Percentiles rank a stretch among this genome's conserved stretches.
phyloP scores from a whole-genome alignment of 2,113 vertebrate species.

The Grallaria varia region DNA sequence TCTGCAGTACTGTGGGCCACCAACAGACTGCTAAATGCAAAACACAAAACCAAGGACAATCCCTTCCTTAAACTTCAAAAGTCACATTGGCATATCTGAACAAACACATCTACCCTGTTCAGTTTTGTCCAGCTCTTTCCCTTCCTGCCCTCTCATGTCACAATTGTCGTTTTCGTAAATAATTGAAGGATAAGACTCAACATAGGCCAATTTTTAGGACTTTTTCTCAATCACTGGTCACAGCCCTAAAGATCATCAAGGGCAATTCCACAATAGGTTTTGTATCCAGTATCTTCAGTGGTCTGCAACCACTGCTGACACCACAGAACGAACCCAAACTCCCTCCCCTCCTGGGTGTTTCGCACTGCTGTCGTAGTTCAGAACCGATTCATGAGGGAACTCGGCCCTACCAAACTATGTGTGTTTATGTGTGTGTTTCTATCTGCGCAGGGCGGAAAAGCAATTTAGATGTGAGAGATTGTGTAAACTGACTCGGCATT shows the following conservation, averaged over 20 bases:
- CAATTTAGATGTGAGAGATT: conserved; percentile 32
- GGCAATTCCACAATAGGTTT: background rate
- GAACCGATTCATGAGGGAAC: background rate
- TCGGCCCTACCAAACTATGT: background rate
- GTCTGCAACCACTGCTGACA: background rate
- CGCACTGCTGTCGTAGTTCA: background rate
- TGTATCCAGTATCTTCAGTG: background rate
- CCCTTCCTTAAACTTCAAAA: background rate
- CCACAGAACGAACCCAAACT: background rate
- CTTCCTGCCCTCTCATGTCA: background rate
- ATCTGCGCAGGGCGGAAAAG: background rate
- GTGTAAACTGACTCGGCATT: background rate
- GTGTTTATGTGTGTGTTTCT: background rate
- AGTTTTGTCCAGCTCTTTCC: background rate
- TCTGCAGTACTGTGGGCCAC: background rate
- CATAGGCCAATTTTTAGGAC: background rate
- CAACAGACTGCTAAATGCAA: background rate
- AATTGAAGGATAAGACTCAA: background rate
- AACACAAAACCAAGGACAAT: background rate
- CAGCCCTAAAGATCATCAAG: background rate
- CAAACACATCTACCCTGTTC: background rate
- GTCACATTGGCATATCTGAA: background rate
- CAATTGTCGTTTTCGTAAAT: background rate
- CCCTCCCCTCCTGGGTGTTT: background rate
- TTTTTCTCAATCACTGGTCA: background rate